Conservation (phyloP, 2,113 vertebrate species). For the Lasiurus borealis region DNA sequence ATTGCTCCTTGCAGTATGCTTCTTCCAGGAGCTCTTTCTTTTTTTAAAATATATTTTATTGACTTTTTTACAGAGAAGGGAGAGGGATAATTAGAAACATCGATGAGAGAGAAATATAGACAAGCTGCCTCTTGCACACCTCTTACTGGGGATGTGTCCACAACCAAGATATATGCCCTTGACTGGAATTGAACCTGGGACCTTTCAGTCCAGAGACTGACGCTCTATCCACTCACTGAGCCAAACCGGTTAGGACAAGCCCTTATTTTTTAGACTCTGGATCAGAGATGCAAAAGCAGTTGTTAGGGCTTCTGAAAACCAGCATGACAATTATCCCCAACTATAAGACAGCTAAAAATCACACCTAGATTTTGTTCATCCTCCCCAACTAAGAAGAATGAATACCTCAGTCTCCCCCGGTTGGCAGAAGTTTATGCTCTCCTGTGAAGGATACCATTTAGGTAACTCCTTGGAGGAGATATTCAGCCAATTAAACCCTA, state of each 20-base stretch:
- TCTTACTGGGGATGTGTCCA: too few relatives aligned
- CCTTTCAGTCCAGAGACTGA: too few relatives aligned
- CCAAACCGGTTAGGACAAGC: too few relatives aligned
- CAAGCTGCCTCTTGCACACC: too few relatives aligned
- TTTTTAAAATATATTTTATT: background rate
- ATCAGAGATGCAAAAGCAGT: conserved; percentile 53
- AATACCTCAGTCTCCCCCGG: background rate
- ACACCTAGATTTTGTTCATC: conserved; percentile 19
- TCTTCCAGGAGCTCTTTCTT: conserved; percentile 10
- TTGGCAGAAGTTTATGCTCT: conserved; percentile 26
- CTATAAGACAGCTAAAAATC: conserved; percentile 6
- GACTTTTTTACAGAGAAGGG: too few relatives aligned
- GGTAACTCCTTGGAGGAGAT: background rate
- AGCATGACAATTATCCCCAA: background rate
- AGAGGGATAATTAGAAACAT: too few relatives aligned
- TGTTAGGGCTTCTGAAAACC: conserved; percentile 38
- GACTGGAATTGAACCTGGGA: too few relatives aligned
- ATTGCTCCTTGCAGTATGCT: conserved; percentile 30
- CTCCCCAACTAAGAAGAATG: background rate
- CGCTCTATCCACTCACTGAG: too few relatives aligned
- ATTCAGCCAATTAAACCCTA: background rate
- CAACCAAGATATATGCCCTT: too few relatives aligned
- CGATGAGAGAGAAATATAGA: too few relatives aligned
- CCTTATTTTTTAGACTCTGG: background rate
- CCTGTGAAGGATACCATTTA: background rate